Percentiles rank a stretch among this genome's conserved stretches.
phyloP scores from a whole-genome alignment of 2,888 invertebrate species.

The Volucella bombylans region DNA sequence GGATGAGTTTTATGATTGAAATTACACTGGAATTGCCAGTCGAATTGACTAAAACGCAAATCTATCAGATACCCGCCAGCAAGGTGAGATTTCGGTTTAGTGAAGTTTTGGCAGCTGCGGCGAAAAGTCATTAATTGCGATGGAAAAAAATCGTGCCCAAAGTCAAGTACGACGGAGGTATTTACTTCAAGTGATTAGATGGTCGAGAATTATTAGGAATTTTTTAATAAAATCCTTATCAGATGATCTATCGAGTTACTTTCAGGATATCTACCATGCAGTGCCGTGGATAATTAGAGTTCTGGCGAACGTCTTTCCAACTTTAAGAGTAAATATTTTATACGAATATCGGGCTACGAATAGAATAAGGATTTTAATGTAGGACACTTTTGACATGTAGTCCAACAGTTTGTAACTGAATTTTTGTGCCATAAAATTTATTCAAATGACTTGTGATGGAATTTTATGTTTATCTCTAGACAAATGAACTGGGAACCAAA shows the following conservation, averaged over 20 bases:
- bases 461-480: too few relatives aligned
- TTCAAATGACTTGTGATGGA: too few relatives aligned
- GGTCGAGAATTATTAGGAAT: not conserved
- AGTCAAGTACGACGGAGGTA: not conserved
- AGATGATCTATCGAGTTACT: slow-evolving; percentile 2
- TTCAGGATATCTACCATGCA: slow-evolving; percentile 7
- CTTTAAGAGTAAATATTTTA: too few relatives aligned
- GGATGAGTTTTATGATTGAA: slow-evolving; percentile 1
- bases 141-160: slow-evolving; percentile 9
- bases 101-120: not conserved
- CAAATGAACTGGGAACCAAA: too few relatives aligned
- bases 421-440: too few relatives aligned
- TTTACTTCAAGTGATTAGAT: not conserved
- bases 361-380: too few relatives aligned
- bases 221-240: not conserved
- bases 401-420: too few relatives aligned
- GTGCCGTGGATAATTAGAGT: slow-evolving; percentile 26
- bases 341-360: too few relatives aligned
- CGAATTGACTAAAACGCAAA: not conserved
- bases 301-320: not conserved
- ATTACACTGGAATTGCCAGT: slow-evolving; percentile 15
- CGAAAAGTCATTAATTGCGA: not conserved
- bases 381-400: too few relatives aligned
- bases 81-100: slow-evolving; percentile 15
- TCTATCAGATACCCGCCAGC: not conserved